phyloP scores from a whole-genome alignment of 2,113 vertebrate species.

The Lagopus leucura region DNA sequence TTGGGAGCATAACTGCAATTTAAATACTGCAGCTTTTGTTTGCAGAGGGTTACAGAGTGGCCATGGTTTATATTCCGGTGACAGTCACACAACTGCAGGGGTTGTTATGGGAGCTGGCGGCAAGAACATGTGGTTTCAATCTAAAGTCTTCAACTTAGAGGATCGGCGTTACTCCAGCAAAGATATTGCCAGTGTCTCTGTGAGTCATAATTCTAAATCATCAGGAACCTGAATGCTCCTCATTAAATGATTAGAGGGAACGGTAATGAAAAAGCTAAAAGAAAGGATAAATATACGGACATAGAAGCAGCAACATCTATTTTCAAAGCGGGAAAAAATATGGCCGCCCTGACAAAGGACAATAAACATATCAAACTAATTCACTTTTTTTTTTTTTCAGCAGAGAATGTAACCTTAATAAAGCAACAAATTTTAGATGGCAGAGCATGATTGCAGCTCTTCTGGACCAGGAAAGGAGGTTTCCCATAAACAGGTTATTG shows the following conservation, averaged over 20 bases:
- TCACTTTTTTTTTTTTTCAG: neutral
- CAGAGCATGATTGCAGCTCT: slow-evolving; percentile 27
- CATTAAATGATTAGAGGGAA: slow-evolving; percentile 66
- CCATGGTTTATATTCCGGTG: slow-evolving; percentile 64
- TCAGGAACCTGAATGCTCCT: slow-evolving; percentile 49
- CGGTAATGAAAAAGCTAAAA: slow-evolving; percentile 54
- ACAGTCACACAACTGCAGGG: slow-evolving; percentile 56
- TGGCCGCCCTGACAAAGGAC: slow-evolving; percentile 61
- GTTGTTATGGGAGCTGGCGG: slow-evolving; percentile 37
- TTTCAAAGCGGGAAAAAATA: slow-evolving; percentile 61
- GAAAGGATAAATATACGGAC: slow-evolving; percentile 39
- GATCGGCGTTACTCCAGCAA: slow-evolving; percentile 30
- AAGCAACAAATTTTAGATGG: slow-evolving; percentile 47
- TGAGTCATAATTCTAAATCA: slow-evolving; percentile 55
- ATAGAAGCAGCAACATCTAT: slow-evolving; percentile 45
- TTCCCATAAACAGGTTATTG: slow-evolving; percentile 37
- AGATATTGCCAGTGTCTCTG: slow-evolving; percentile 58
- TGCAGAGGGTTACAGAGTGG: neutral
- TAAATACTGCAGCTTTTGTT: slow-evolving; percentile 65
- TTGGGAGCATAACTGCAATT: slow-evolving; percentile 43
- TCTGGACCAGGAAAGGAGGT: slow-evolving; percentile 20
- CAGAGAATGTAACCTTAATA: slow-evolving; percentile 33
- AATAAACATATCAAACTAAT: slow-evolving; percentile 67
- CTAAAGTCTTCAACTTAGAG: slow-evolving; percentile 57
- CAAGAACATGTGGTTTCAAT: slow-evolving; percentile 69